Base-by-base conservation (phyloP, 2,797 vertebrate genomes). In the Otus scops region DNA sequence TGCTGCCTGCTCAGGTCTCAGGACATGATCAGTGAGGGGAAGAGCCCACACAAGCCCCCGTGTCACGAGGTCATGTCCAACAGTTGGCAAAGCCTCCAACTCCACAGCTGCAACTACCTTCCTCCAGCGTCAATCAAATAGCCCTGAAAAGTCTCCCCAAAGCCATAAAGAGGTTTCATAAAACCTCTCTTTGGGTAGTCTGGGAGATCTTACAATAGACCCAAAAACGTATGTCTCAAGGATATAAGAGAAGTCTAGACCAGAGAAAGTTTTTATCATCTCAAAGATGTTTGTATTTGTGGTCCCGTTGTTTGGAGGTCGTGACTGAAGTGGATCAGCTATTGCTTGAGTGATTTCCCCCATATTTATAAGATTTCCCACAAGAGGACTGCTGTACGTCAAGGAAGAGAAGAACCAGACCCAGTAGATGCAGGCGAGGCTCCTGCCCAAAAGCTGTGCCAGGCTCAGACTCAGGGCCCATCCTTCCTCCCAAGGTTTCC, bases 351-450 rank as follows among this genome's bases (percentile, higher is more conserved):
- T 54, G 8, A 19, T 27, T 70, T 34, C 32, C 9, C 20, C 19
- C 11, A 6, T 36, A 9, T 21, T 41, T 39, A 4, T 6, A 47
- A 19, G 17, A 20, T 14, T 50, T 75, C 45, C n/a, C 48, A 39
- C 1, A 30, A 2, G 17, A 48, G 18, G 13, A 11, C 10, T 22
- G 38, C 27, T 41, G 8, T 4, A 5, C 4, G 4, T 16, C 19
- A 21, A 6, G 20, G 48, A 32, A 47, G 17, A 47, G 10, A 11
- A 16, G 9, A 11, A 11, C 13, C 41, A 85, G 38, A 11, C 12
- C 5, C 18, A 1, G n/a, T 13, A n/a, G 32, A 10, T 39, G 7
- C 17, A 24, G 39, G 6, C 0, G 0, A 60, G n/a, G 36, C 2
- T 89, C 34, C 81, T 59, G 34, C 38, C 26, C 11, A 8, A 9